A percentile compares a stretch with the other conserved stretches of the same genome.
Evolutionary conservation across 2,888 invertebrate genomes (phyloP).

Genomic region (Vanessa cardui): DNA sequence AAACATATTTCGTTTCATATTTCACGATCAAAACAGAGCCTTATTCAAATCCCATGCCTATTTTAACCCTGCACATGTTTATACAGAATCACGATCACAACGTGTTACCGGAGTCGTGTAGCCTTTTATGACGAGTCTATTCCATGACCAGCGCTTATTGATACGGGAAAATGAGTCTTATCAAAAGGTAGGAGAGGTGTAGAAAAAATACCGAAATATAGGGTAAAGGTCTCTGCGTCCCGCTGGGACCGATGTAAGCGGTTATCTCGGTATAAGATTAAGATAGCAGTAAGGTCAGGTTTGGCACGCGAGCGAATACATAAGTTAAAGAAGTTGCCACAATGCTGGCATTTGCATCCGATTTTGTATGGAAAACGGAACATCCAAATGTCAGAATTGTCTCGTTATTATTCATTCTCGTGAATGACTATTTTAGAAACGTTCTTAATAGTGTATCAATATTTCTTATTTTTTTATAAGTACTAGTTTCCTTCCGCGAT

Average conservation of each 20-base stretch:
- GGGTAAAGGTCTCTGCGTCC: slow-evolving; percentile 56
- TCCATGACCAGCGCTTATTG: slow-evolving; percentile 44
- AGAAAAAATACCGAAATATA: slow-evolving; percentile 39
- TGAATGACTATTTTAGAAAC: slow-evolving; percentile 11
- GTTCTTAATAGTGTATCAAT: background rate
- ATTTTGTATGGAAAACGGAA: slow-evolving; percentile 43
- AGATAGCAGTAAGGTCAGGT: slow-evolving; percentile 75
- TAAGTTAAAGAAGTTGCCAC: slow-evolving; percentile 46
- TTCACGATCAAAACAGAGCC: slow-evolving; percentile 31
- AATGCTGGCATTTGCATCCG: slow-evolving; percentile 43
- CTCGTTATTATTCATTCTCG: slow-evolving; percentile 20
- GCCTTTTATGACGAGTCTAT: slow-evolving; percentile 70
- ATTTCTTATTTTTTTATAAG: background rate
- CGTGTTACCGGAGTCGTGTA: slow-evolving; percentile 70
- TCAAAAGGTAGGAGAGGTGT: slow-evolving; percentile 43
- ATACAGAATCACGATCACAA: slow-evolving; percentile 66
- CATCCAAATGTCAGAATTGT: slow-evolving; percentile 38
- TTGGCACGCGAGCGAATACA: slow-evolving; percentile 68
- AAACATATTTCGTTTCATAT: slow-evolving; percentile 14
- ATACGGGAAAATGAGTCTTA: slow-evolving; percentile 50
- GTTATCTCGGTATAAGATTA: slow-evolving; percentile 75
- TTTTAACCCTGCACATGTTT: slow-evolving; percentile 50
- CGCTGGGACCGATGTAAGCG: slow-evolving; percentile 74
- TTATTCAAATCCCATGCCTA: slow-evolving; percentile 39
- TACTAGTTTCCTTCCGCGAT: too few relatives aligned